Evolutionary conservation across 2,113 vertebrate species (phyloP).

Genomic region (Tyrannus savana): DNA sequence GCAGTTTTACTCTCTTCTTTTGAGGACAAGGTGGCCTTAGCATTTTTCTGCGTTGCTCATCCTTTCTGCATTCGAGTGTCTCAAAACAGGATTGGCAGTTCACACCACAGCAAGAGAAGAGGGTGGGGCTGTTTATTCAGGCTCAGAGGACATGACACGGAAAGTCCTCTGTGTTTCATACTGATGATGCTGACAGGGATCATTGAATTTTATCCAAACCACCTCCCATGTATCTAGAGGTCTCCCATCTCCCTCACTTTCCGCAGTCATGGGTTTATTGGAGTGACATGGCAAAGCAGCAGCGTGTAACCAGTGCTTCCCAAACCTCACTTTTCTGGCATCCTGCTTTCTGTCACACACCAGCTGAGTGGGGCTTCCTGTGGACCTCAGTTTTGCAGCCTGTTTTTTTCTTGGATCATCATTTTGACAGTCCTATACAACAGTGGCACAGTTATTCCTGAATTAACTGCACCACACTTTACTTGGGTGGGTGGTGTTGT

Average conservation of each 20-base stretch:
- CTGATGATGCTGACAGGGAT: not conserved
- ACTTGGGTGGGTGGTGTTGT: not conserved
- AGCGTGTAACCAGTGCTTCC: not conserved
- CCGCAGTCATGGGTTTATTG: not conserved
- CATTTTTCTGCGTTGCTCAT: not conserved
- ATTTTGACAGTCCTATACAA: not conserved
- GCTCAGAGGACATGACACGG: not conserved
- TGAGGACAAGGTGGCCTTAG: not conserved
- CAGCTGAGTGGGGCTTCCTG: not conserved
- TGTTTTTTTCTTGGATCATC: fast-evolving
- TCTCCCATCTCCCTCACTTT: not conserved
- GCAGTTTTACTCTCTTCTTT: not conserved
- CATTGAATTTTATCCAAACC: not conserved
- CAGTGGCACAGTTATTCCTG: not conserved
- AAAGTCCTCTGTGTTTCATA: not conserved
- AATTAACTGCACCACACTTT: not conserved
- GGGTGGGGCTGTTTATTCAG: not conserved
- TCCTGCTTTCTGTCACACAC: fast-evolving
- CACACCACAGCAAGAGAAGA: not conserved
- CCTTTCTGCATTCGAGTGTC: not conserved
- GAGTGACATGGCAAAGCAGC: not conserved
- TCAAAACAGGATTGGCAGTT: not conserved
- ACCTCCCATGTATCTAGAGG: not conserved
- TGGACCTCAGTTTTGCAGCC: no score
- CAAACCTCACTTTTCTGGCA: not conserved